Evolutionary conservation across 2,888 invertebrate genomes (phyloP), one percentile per base, ranked within the genome.

Genomic region (Stenichneumon culpator): DNA sequence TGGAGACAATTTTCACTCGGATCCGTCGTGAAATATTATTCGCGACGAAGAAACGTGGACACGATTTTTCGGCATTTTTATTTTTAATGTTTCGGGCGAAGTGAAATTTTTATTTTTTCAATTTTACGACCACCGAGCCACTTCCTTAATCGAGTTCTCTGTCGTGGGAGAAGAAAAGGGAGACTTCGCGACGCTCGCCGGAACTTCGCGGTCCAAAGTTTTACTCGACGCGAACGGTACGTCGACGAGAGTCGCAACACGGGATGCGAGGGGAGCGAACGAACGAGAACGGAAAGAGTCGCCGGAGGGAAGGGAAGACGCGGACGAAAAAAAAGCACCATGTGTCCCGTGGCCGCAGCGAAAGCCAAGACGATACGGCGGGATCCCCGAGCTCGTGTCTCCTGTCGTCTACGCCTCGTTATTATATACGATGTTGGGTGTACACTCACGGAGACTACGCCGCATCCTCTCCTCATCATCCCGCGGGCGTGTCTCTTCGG

Each of bases 361-460:
- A 44, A 19, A 67, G 67, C 63, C 22, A 67, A 67, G 67, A 67
- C 39, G 67, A 54, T 22, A 16, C 44, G 67, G 19, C 7, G 67
- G 19, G 39, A 67, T 39, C 39, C 39, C 25, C 16, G 22, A 67
- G 67, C 39, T 65, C 74, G 63, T 47, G 63, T 63, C 19, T 65
- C 14, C 74, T 65, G 63, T 75, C 74, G 63, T 75, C 63, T 75
- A 65, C 63, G 74, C 25, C 47, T 75, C 74, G 74, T 63, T 75
- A 75, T 67, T 67, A 39, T 67, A 39, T 67, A 67, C 67, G 67
- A 67, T 39, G 67, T 39, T 67, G 19, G 39, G 67, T 63, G 28
- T 36, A 63, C 36, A 32, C 36, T 16, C 63, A 36, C n/a, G 7
- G 63, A 28, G 36, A 16, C 22, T 36, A 39, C 36, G 67, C 67